These are phyloP conservation scores for Heliconius aoede DNA, from an alignment of 2,888 invertebrate species.

Conservation along the genomic window DNA sequence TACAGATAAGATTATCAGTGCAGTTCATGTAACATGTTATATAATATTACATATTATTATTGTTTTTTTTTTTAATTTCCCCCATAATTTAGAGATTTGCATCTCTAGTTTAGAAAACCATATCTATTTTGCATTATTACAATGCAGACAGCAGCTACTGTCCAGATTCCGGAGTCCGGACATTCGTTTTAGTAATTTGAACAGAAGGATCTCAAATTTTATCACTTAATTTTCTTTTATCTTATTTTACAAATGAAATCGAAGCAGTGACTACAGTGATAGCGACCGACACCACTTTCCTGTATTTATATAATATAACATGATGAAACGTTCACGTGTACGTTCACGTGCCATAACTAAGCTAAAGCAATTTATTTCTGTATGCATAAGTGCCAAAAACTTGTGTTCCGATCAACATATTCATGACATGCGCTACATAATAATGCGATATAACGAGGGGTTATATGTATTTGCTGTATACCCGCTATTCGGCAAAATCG, in stretches of 20 bases:
- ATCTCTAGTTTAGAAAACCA: no score
- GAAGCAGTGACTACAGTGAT: background rate
- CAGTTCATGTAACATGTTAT: background rate
- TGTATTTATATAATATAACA: background rate
- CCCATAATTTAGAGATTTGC: no score
- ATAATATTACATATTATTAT: no score
- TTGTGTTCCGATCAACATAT: conserved; percentile 23
- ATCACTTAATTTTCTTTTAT: background rate
- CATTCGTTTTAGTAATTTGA: no score
- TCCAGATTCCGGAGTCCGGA: no score
- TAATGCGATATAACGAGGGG: conserved; percentile 5
- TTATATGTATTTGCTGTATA: conserved; percentile 7
- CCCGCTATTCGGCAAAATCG: conserved; percentile 3
- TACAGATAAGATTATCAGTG: background rate
- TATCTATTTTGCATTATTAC: no score
- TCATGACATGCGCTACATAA: conserved; percentile 16
- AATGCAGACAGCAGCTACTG: no score
- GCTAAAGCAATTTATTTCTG: conserved; percentile 23
- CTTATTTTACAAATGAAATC: background rate
- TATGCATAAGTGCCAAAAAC: conserved; percentile 26
- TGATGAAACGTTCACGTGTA: conserved; percentile 2
- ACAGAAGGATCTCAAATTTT: background rate
- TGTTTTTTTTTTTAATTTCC: no score
- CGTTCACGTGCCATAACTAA: background rate
- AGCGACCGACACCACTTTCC: background rate